These are phyloP conservation scores for Girardinus metallicus DNA, from an alignment of 2,797 vertebrate genomes.

Conservation along the genomic window DNA sequence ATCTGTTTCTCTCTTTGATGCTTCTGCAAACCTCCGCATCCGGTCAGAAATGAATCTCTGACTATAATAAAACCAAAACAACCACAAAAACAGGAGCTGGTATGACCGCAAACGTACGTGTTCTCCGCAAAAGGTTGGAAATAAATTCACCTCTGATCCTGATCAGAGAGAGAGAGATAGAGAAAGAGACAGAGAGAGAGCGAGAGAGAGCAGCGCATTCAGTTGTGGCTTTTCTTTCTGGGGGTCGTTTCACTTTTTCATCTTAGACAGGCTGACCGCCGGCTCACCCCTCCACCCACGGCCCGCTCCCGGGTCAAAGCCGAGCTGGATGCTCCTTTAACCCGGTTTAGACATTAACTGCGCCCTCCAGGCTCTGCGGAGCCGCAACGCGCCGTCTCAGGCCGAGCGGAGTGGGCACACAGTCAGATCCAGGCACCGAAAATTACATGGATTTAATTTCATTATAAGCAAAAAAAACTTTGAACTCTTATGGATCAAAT, in stretches of 20 bases:
- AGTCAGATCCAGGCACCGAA: not conserved
- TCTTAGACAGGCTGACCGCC: constrained; percentile 82
- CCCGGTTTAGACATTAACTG: constrained; percentile 80
- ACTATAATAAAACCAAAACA: not conserved
- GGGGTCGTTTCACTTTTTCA: constrained; percentile 82
- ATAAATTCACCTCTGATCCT: constrained; percentile 16
- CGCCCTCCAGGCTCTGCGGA: constrained; percentile 62
- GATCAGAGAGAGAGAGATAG: not conserved
- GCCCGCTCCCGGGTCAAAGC: constrained; percentile 78
- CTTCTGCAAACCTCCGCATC: not conserved
- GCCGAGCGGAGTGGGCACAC: not conserved
- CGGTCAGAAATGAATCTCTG: not conserved
- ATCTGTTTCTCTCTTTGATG: not conserved
- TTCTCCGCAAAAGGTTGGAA: not conserved
- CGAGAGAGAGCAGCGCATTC: constrained; percentile 58
- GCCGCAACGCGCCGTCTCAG: constrained; percentile 30
- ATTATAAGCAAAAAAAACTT: not conserved
- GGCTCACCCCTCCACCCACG: constrained; percentile 76
- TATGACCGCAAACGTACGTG: not conserved
- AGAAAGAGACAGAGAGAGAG: not conserved
- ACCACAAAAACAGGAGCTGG: not conserved
- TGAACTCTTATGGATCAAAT: not conserved
- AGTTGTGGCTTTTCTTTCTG: constrained; percentile 70
- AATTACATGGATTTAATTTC: not conserved
- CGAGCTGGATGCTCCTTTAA: constrained; percentile 73